phyloP scores from a whole-genome alignment of 2,113 vertebrate genomes.

The Trematomus loennbergii region DNA sequence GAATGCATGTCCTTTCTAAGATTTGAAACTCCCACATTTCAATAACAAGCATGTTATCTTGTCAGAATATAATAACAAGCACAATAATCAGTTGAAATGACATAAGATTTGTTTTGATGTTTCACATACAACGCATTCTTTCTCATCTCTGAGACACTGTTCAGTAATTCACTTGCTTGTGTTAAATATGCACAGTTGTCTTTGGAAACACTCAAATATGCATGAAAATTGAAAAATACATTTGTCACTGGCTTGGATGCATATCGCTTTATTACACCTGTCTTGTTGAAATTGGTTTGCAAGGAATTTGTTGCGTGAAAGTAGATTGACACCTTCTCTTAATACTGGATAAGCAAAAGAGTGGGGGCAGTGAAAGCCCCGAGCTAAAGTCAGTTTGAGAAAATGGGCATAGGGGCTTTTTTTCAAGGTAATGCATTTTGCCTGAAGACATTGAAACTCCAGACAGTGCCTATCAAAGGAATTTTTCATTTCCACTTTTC shows the following conservation, averaged over 20 bases:
- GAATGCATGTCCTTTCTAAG: conserved; percentile 8
- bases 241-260: neutral
- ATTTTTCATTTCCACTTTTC: conserved; percentile 30
- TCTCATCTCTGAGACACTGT: conserved; percentile 2
- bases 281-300: conserved; percentile 33
- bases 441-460: conserved; percentile 39
- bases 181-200: conserved; percentile 17
- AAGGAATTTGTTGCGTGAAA: conserved; percentile 19
- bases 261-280: conserved; percentile 20
- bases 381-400: neutral
- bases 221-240: conserved; percentile 27
- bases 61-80: conserved; percentile 1
- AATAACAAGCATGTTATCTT: neutral
- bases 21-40: neutral
- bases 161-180: conserved; percentile 10
- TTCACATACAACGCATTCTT: neutral
- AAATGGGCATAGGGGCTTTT: conserved; percentile 13
- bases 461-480: conserved; percentile 40
- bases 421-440: conserved; percentile 50
- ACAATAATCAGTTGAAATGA: conserved; percentile 9
- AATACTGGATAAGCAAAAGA: conserved; percentile 11
- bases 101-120: conserved; percentile 22
- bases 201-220: conserved; percentile 15
- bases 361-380: neutral
- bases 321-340: conserved; percentile 47